These are phyloP conservation scores for Albula glossodonta DNA, from an alignment of 2,113 vertebrate genomes.

Conservation along the genomic window DNA sequence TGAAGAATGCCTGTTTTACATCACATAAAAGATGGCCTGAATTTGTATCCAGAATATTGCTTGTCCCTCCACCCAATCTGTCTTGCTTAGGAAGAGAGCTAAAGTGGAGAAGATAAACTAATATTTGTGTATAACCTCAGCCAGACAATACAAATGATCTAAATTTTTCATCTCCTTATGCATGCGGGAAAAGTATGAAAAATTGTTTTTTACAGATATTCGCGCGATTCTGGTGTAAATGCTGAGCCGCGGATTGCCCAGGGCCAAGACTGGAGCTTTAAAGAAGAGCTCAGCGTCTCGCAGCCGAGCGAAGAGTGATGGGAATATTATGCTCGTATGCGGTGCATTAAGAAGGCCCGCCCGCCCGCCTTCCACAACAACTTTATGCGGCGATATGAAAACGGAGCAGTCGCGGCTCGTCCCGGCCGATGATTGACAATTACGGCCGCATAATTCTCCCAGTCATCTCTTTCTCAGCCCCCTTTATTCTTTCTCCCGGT, in stretches of 20 bases:
- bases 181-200: constrained; percentile 98
- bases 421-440: constrained; percentile 91
- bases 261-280: constrained; percentile 79
- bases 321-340: constrained; percentile 96
- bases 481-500: constrained; percentile 85
- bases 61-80: constrained; percentile 91
- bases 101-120: constrained; percentile 95
- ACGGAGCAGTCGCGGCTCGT: constrained; percentile 78
- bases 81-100: constrained; percentile 95
- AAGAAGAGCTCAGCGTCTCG: constrained; percentile 81
- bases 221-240: constrained; percentile 89
- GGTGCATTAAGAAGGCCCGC: constrained; percentile 78
- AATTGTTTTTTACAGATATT: constrained; percentile 97
- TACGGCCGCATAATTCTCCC: constrained; percentile 88
- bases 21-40: constrained; percentile 91
- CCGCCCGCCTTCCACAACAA: constrained; percentile 79
- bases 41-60: constrained; percentile 92
- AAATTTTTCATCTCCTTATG: constrained; percentile 99
- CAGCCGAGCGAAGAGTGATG: constrained; percentile 96
- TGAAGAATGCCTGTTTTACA: constrained; percentile 72
- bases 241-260: constrained; percentile 89
- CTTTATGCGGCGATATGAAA: constrained; percentile 91
- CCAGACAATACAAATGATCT: constrained; percentile 98
- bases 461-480: constrained; percentile 75
- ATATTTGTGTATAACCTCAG: constrained; percentile 99